These are phyloP conservation scores for Branchipolynoe longqiensis DNA, from an alignment of 2,888 invertebrate genomes.

Conservation along the genomic window DNA sequence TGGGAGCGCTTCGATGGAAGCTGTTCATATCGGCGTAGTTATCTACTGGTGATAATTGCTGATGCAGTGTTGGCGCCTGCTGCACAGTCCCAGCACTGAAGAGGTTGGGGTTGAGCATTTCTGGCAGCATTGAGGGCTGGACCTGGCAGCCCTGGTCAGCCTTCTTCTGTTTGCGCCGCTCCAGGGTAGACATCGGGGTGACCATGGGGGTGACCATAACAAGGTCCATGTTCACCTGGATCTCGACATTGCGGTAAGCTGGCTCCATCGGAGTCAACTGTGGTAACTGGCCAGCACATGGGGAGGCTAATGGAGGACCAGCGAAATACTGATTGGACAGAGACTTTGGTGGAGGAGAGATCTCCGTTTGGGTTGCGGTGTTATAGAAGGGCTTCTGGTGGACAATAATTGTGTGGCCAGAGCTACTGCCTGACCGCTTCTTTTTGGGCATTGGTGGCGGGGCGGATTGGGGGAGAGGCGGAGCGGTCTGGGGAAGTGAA, in stretches of 20 bases:
- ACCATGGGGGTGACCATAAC: conserved; percentile 30
- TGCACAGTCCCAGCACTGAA: conserved; percentile 9
- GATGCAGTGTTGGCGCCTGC: too few relatives aligned
- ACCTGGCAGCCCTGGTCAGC: conserved; percentile 50
- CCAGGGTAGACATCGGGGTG: conserved; percentile 57
- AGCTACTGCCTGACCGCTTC: neutral
- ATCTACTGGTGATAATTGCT: too few relatives aligned
- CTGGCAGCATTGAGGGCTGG: conserved; percentile 42
- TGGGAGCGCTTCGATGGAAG: conserved; percentile 13
- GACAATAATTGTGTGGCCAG: conserved; percentile 52
- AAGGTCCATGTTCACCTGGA: conserved; percentile 55
- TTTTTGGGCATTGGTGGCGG: conserved; percentile 40
- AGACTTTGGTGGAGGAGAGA: neutral
- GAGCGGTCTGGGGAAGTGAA: conserved; percentile 23
- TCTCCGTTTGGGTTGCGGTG: conserved; percentile 78
- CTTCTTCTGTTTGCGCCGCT: conserved; percentile 37
- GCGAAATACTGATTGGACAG: neutral
- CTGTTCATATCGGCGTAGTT: conserved; percentile 41
- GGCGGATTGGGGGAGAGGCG: conserved; percentile 53
- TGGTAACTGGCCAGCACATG: neutral
- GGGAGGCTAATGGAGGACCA: neutral
- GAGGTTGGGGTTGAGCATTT: neutral
- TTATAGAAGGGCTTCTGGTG: conserved; percentile 73
- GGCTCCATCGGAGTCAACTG: neutral
- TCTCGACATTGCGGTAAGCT: conserved; percentile 38